Base-by-base conservation (phyloP, 2,888 invertebrate genomes). In the Celastrina argiolus region DNA sequence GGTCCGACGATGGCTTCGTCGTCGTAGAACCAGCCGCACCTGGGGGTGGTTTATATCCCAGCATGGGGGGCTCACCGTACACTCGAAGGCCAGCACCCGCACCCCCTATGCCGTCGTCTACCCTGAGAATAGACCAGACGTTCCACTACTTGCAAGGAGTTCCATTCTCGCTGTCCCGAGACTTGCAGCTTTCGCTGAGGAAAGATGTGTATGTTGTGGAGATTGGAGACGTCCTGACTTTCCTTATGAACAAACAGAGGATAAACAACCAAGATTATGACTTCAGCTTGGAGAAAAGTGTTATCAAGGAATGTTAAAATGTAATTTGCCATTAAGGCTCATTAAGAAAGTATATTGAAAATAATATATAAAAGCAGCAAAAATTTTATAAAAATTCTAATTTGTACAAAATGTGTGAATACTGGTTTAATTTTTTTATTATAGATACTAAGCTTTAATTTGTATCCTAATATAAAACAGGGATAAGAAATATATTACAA, bases 81-180 rank as follows among this genome's bases (percentile, higher is more conserved):
- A 83, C 85, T 0, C 76, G 76, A 58, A 78, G 87, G 42, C 85
- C 86, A 6, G 87, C 88, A 1, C 89, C 88, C 0, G 76, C 81
- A 2, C 75, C 81, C 0, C 87, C 88, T 0, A 70, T 74, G 2
- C 73, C 74, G 1, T 67, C 74, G 2, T 66, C 66, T 28, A 71
- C 39, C 26, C 18, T 64, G 14, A 69, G 72, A 7, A 71, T 78
- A 58, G 90, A 89, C 45, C 81, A 78, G 3, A 78, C 80, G 4
- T 88, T 91, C 69, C 88, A 90, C 76, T 92, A 93, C 70, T 77
- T 93, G 7, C 91, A 88, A 74, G 92, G 91, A 41, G 92, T 93
- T 0, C 93, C 93, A 0, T 93, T 93, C 72, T 80, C 87, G 18
- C 74, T 93, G 70, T 88, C 88, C 1, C 85, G 85, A 69, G 87